Base-by-base conservation (phyloP, 2,113 vertebrate genomes). In the Pelobates fuscus region DNA sequence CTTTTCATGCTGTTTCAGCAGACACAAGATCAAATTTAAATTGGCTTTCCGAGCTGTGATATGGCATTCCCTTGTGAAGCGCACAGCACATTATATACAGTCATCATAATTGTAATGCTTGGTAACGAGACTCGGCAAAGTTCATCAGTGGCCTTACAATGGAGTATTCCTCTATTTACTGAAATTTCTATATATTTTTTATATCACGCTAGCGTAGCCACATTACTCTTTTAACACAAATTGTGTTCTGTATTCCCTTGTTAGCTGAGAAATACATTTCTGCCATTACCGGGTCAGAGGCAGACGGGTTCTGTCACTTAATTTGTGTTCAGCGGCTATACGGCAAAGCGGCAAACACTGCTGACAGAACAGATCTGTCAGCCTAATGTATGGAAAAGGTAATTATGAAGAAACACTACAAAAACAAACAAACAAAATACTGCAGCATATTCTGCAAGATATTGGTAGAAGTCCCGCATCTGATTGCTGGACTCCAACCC, bases 231-330 rank as follows among this genome's bases (percentile, higher is more conserved):
- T 64, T 73, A 64, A 73, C 29, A 63, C 61, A 72, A 73, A 73
- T 64, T 49, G 46, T 73, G 24, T 64, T 55, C 15, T 64, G 71
- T 73, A 65, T 65, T 73, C 71, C 71, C 71, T 73, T 55, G 71
- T 73, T 73, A 73, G 71, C 44, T 64, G 71, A 65, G 71, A 55
- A 73, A 73, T 73, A 29, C 30, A 37, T 67, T 67, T 43, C 54
- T 25, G 26, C 72, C 41, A 27, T 75, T 75, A 67, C 63, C 43
- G 63, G 72, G 72, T 67, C 59, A 58, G 37, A 55, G 72, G 43
- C 63, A 23, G 63, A 29, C 26, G 54, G 62, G 66, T 75, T 66
- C 62, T 75, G 72, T 75, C 72, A 67, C 61, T 67, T 67, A 67
- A 59, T 67, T 75, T 75, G 72, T 59, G 72, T 43, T 15, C 62